These are phyloP conservation scores for Drosophila siamana DNA, from an alignment of 2,888 invertebrate genomes.

Conservation along the genomic window DNA sequence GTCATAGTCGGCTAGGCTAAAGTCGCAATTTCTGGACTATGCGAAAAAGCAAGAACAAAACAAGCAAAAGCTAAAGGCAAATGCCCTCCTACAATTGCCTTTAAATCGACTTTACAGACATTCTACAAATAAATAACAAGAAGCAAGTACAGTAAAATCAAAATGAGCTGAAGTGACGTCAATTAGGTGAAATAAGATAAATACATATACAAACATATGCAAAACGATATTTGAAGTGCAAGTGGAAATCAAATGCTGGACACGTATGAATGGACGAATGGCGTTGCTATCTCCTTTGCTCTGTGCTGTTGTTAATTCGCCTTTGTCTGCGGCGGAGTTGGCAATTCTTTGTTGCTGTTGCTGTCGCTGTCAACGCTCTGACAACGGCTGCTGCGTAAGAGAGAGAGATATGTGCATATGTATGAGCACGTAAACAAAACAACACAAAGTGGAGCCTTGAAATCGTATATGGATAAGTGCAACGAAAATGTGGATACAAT, in stretches of 20 bases:
- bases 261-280: constrained; percentile 40
- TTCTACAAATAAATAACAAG: constrained; percentile 4
- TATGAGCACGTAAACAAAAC: constrained; percentile 51
- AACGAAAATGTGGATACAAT: constrained; percentile 47
- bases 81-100: constrained; percentile 66
- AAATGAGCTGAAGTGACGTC: constrained; percentile 66
- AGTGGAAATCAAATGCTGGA: constrained; percentile 41
- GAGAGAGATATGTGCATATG: constrained; percentile 18
- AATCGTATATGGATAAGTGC: constrained; percentile 56
- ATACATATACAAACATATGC: constrained; percentile 10
- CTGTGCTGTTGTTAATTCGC: constrained; percentile 31
- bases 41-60: constrained; percentile 50
- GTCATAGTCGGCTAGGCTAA: constrained; percentile 60
- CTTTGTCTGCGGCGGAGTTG: constrained; percentile 64
- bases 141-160: constrained; percentile 22
- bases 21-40: constrained; percentile 74
- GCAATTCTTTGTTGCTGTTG: constrained; percentile 61
- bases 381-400: constrained; percentile 52
- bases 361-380: constrained; percentile 46
- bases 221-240: constrained; percentile 46
- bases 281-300: constrained; percentile 12
- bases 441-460: constrained; percentile 72
- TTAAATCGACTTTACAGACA: constrained; percentile 56
- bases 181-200: constrained; percentile 64
- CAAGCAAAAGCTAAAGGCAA: constrained; percentile 61